Base-by-base conservation (phyloP, 2,888 invertebrate species). In the Geophilus truncorum region DNA sequence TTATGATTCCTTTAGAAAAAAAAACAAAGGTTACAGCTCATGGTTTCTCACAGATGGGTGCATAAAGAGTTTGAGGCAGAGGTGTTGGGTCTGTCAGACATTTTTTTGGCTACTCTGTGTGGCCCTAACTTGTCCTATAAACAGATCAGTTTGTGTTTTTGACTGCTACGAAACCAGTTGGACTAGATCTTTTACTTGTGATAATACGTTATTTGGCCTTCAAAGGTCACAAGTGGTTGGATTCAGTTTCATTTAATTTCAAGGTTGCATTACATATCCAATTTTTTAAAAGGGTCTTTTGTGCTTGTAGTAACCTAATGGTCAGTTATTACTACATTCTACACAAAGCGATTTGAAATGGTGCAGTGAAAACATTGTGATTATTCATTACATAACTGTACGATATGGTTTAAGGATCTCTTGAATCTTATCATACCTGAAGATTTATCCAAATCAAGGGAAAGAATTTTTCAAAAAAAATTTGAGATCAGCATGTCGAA, bases 211-310 rank as follows among this genome's bases (percentile, higher is more conserved):
- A 62, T 62, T 70, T 70, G 70, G 70, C 70, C 70, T 70, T 70
- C 70, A 70, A 70, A 70, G 70, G 70, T 70, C 70, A 70, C 70
- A 70, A 70, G 25, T 70, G 70, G 70, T 70, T 70, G 70, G 15
- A 70, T 70, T 70, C 70, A 70, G 70, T 70, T 70, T 70, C 70
- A 70, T 70, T 70, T 70, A 70, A 70, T 70, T 70, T 70, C 70
- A 70, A 70, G 70, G 70, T 70, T 70, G 70, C 70, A 25, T 25
- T 70, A 70, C 70, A 70, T n/a, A 70, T 70, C 28, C 15, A 23
- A 70, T 70, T 70, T 62, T 62, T 70, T 70, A 70, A 23, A 70
- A 23, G 25, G 28, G 9, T 28, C 12, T 32, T 32, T n/a, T 62
- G 62, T 62, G 23, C 62, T 23, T 57, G 6, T 23, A 23, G 45